A percentile compares a stretch with the other conserved stretches of the same genome.
Evolutionary conservation across 2,888 invertebrate genomes (phyloP).

Genomic region (Pollenia labialis): DNA sequence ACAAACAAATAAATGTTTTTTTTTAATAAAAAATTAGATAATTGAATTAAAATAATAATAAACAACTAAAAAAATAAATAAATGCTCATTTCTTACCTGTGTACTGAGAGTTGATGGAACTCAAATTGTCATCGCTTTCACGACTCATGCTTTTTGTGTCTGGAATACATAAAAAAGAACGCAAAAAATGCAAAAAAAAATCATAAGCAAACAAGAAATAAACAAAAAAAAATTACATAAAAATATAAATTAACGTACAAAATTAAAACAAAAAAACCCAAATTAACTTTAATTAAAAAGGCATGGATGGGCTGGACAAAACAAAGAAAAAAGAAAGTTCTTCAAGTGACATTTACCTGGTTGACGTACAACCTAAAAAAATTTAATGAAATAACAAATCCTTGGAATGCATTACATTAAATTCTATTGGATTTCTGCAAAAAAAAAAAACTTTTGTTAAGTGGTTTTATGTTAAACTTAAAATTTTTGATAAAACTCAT

Average conservation of each 20-base stretch:
- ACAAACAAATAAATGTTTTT: constrained; percentile 10
- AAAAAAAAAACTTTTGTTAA: no score
- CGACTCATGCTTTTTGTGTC: constrained; percentile 82
- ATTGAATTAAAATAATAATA: constrained; percentile 48
- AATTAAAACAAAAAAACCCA: constrained; percentile 47
- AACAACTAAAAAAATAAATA: constrained; percentile 54
- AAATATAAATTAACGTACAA: constrained; percentile 50
- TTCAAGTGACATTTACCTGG: background rate
- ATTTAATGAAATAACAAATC: background rate
- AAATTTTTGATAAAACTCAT: no score
- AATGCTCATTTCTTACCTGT: constrained; percentile 78
- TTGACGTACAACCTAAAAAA: background rate
- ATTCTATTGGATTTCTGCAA: no score
- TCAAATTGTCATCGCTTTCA: constrained; percentile 83
- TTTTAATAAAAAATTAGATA: constrained; percentile 60
- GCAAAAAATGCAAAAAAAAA: constrained; percentile 75
- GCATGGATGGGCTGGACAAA: background rate
- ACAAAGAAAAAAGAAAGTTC: constrained; percentile 24
- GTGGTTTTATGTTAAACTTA: no score
- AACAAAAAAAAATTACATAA: constrained; percentile 50
- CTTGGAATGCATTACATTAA: no score
- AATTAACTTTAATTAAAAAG: constrained; percentile 9
- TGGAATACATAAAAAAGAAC: constrained; percentile 76
- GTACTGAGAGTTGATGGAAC: constrained; percentile 81
- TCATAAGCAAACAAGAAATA: constrained; percentile 73